Evolutionary conservation across 2,113 vertebrate genomes (phyloP), one percentile per base, ranked within the genome.

Genomic region (Semicossyphus pulcher): DNA sequence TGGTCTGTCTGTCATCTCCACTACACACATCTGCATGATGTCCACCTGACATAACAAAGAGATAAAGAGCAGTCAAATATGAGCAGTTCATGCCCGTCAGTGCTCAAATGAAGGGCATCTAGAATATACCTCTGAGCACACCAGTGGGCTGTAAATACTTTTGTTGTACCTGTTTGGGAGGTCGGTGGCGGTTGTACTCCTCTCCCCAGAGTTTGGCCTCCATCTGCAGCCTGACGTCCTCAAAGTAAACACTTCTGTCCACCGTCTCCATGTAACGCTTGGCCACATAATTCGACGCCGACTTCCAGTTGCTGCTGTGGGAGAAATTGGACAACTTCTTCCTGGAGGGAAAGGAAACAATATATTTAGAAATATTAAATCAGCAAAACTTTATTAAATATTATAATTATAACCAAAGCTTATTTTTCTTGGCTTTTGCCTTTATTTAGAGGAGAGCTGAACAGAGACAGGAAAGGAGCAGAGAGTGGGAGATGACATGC

Each of bases 141-240:
- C 8, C 16, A 20, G 9, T 34, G 15, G 9, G 7, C 2, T 21
- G 15, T 32, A 5, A 23, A 37, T 29, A 12, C n/a, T n/a, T n/a
- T n/a, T 51, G 31, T 37, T 60, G 26, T 88, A 98, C 98, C 96
- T 99, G 97, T 74, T 99, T 99, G 1, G 98, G 98, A 56, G 98
- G 98, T 31, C 94, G 95, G 89, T 99, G 97, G 1, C 98, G 90
- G 76, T 97, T 99, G 84, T 96, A 99, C 54, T 99, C 98, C 53
- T 99, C 96, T 20, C 98, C 98, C 98, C 98, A 99, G 56, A 99
- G 95, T 70, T 99, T 99, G 65, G 98, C 97, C 75, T 98, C 98
- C 96, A 98, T 99, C 77, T 99, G 98, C 31, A 99, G 94, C 66
- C 93, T 90, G 6, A 99, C 97, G 25, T 99, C 98, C 83, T 98